Evolutionary conservation across 2,888 invertebrate species (phyloP), one percentile per base, ranked within the genome.

Genomic region (Eupeodes luniger): DNA sequence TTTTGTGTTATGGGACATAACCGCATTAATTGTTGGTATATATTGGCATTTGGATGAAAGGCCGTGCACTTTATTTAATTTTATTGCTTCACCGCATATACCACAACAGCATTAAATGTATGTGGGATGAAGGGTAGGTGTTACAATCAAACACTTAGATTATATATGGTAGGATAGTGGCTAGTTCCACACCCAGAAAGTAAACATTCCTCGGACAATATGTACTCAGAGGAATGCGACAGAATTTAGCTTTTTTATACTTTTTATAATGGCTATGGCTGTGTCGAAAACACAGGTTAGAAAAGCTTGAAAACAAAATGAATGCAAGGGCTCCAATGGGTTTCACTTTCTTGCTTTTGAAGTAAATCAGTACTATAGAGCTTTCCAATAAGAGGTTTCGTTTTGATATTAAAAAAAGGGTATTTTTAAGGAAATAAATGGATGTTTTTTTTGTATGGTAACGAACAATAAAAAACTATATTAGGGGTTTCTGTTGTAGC

Each of bases 121-220:
- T 55, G 19, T 55, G 5, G n/a, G 9, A 53, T 19, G 55, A 16
- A 44, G 64, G 40, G 55, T 55, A 44, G 64, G 40, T 47, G 44
- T 6, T 44, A 64, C 64, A 53, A 53, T 40, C 27, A 53, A 57
- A 47, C 27, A 44, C 44, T 14, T 40, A 70, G 34, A 11, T 47
- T 27, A 12, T 16, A 40, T 59, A 14, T 66, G 80, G 27, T 27
- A 27, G 27, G 27, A 27, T 2, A 27, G 27, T 27, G 27, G 40
- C 66, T 59, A 61, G 47, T 62, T 74, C 66, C 72, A 72, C 83
- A 47, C 78, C 83, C 83, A 59, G 61, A 57, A 72, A 59, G 66
- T 83, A 49, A 74, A 78, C 66, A 78, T 67, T 78, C 59, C 66
- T 53, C 40, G 72, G 27, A 59, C 51, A 53, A 19, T 49, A 36